A percentile compares a stretch with the other conserved stretches of the same genome.
Conservation (phyloP, 1,140 invertebrate genomes). For the Melanaphis sacchari region DNA sequence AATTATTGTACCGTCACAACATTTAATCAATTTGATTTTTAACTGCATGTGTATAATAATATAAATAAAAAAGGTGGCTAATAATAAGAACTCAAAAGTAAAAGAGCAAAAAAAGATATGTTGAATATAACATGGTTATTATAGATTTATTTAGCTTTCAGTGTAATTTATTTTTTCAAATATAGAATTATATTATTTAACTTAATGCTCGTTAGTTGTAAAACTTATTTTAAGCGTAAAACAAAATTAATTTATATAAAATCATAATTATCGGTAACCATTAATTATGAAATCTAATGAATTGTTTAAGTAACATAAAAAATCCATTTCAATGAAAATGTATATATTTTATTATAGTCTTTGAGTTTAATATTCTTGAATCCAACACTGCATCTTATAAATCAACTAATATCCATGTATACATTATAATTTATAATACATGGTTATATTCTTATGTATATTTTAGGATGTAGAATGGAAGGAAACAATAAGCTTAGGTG, state of each 20-base stretch:
- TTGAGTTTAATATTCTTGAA: neutral
- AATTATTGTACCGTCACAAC: neutral
- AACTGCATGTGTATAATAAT: neutral
- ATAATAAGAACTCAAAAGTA: neutral
- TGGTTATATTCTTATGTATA: neutral
- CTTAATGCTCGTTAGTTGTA: no score
- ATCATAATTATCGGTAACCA: no score
- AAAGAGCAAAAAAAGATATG: neutral
- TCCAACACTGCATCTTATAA: neutral
- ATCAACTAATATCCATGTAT: neutral
- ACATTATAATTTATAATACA: no score
- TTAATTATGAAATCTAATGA: no score
- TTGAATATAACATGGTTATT: neutral
- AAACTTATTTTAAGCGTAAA: no score
- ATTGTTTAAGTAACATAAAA: no score
- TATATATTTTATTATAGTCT: no score
- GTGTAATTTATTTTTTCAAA: neutral
- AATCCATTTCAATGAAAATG: no score
- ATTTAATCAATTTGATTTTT: neutral
- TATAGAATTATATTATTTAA: neutral
- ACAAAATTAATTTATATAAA: no score
- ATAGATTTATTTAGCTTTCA: neutral
- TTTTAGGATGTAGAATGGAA: conserved; percentile 27
- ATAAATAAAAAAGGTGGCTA: neutral
- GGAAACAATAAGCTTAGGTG: neutral